Base-by-base conservation (phyloP, 2,113 vertebrate genomes). In the Litocranius walleri region DNA sequence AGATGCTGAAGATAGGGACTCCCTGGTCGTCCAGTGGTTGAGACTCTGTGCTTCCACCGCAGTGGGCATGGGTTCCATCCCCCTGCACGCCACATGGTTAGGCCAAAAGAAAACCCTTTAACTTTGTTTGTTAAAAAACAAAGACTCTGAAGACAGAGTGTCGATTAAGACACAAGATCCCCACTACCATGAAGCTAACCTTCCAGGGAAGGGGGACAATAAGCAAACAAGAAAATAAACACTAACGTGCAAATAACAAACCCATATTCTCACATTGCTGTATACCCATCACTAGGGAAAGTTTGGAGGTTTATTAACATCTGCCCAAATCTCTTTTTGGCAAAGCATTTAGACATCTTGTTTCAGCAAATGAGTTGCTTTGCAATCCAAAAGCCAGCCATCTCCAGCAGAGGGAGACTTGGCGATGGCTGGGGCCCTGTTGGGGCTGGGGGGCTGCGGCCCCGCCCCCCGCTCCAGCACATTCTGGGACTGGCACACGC, bases 181-280 rank as follows among this genome's bases (percentile, higher is more conserved):
- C 45, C 8, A 1, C 6, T 33, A 23, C 36, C 5, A 0, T 9
- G 77, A 54, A 29, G n/a, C 21, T 27, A 10, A 61, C 27, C 56
- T 62, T 52, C 27, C 64, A 14, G 33, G 57, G 40, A 59, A 74
- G 50, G 56, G 77, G 45, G 43, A 85, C 19, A 50, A 10, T 56
- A 57, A 50, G 71, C 61, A 59, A 23, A 71, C 16, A 36, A 45
- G 45, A 62, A 50, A 52, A 43, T 21, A 82, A 52, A 86, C 23
- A 10, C n/a, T 1, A 6, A 23, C 2, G 0, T 45, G 45, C 40
- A 85, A 77, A 45, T 33, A 21, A 36, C 3, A 4, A 78, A 33
- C 14, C 64, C 56, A 50, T 3, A 2, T 27, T 57, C 71, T 87
- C 10, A 6, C 9, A 0, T 2, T 48, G 5, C 33, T 1, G 0